phyloP scores from a whole-genome alignment of 2,888 invertebrate genomes.

The Trissoscelio sp. region DNA sequence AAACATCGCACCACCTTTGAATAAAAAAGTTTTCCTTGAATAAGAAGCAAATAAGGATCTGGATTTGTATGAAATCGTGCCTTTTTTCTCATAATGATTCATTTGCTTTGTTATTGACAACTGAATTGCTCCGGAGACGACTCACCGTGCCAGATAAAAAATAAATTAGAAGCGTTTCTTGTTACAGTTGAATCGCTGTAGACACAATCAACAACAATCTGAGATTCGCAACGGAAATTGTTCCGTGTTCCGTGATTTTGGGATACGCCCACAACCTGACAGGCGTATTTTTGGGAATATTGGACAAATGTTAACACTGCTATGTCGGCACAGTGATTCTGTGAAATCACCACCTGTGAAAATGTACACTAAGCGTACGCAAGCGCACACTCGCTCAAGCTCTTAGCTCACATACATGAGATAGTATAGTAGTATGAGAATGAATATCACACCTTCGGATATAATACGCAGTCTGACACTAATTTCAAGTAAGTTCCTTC shows the following conservation, averaged over 20 bases:
- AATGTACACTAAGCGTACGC: slow-evolving; percentile 72
- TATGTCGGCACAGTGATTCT: slow-evolving; percentile 41
- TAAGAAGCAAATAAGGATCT: not conserved
- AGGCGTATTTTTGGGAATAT: slow-evolving; percentile 1
- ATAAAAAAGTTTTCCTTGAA: not conserved
- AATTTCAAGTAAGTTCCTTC: not conserved
- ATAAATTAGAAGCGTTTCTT: slow-evolving; percentile 15
- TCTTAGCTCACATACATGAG: too few relatives aligned
- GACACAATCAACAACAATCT: not conserved
- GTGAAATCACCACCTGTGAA: slow-evolving; percentile 77
- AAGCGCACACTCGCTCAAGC: slow-evolving; percentile 67
- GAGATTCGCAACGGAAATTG: slow-evolving; percentile 37
- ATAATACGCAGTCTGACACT: not conserved
- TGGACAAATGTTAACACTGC: slow-evolving; percentile 19
- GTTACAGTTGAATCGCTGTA: slow-evolving; percentile 1
- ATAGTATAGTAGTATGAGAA: too few relatives aligned
- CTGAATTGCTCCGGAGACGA: not conserved
- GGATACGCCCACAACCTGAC: slow-evolving; percentile 75
- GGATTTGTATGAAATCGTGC: not conserved
- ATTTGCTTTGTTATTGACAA: slow-evolving; percentile 33
- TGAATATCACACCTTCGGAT: not conserved
- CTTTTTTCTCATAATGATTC: slow-evolving; percentile 5
- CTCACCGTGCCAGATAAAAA: slow-evolving; percentile 13
- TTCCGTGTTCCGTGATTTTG: slow-evolving; percentile 67
- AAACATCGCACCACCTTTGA: not conserved